These are phyloP conservation scores for Aphelenchoides avenae DNA, from an alignment of 1,140 invertebrate genomes.

Conservation along the genomic window DNA sequence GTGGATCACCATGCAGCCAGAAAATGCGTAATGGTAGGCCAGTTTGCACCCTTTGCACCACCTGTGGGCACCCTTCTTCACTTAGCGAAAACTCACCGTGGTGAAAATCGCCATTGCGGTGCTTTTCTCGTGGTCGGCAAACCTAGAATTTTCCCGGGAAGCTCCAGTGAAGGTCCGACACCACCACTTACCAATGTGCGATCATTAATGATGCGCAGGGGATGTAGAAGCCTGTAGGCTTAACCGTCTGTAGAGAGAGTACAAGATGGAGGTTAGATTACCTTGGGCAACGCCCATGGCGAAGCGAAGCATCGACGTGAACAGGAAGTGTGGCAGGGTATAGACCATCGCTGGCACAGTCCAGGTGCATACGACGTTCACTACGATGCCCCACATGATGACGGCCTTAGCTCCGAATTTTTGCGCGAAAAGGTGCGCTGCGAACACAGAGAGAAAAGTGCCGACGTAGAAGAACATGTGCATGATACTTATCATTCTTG, in stretches of 20 bases:
- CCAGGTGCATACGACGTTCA: constrained; percentile 16
- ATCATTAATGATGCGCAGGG: constrained; percentile 22
- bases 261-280: background rate
- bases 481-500: no score
- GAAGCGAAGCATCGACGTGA: constrained; percentile 21
- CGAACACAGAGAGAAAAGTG: constrained; percentile 23
- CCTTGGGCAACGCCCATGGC: constrained; percentile 24
- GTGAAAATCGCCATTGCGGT: constrained; percentile 35
- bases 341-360: constrained; percentile 20
- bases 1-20: background rate
- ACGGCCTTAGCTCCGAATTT: constrained; percentile 23
- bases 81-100: no score
- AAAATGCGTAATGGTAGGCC: background rate
- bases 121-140: constrained; percentile 15
- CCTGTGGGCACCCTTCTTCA: no score
- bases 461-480: no score
- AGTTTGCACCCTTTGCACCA: no score
- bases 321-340: constrained; percentile 17
- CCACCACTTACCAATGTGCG: no score
- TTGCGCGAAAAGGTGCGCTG: constrained; percentile 7
- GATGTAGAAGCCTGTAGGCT: constrained; percentile 20
- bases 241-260: background rate
- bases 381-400: constrained; percentile 23
- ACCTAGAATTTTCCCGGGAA: no score
- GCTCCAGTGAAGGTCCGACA: no score